Conservation (phyloP, 2,113 vertebrate species). For the Heterochromis multidens region DNA sequence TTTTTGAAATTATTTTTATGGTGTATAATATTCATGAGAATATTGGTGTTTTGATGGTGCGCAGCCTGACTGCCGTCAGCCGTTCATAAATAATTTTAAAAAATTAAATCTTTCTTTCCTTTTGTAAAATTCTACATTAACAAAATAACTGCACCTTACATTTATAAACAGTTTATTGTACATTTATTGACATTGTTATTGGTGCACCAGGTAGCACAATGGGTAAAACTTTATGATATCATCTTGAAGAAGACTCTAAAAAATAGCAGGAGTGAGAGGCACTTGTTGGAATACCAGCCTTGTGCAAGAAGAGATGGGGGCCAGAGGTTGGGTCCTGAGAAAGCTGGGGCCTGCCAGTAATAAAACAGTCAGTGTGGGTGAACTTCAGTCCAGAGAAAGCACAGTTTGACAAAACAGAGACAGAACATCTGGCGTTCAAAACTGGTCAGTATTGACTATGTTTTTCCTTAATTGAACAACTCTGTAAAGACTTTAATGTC, state of each 20-base stretch:
- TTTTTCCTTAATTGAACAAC: not conserved
- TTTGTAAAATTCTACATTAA: not conserved
- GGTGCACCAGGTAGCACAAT: conserved; percentile 11
- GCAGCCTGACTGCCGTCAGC: not conserved
- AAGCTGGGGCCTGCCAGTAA: conserved; percentile 45
- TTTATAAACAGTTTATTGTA: conserved; percentile 74
- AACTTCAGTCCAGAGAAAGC: not conserved
- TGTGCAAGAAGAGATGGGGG: not conserved
- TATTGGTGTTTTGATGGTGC: not conserved
- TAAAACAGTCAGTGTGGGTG: conserved; percentile 10
- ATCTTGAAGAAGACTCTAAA: conserved; percentile 17
- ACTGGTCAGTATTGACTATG: not conserved
- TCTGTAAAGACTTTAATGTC: not conserved
- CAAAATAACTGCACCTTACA: not conserved
- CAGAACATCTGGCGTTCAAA: not conserved
- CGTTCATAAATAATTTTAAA: conserved; percentile 24
- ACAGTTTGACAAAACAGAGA: not conserved
- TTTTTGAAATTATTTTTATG: not conserved
- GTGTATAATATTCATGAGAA: not conserved
- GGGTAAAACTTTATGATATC: conserved; percentile 6
- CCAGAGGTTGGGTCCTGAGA: not conserved
- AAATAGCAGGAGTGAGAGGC: conserved; percentile 19
- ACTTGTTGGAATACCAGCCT: conserved; percentile 44
- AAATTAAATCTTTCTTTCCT: not conserved
- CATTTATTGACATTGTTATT: conserved; percentile 48